phyloP scores from a whole-genome alignment of 30 jellyfish, hydroid and myxozoan genomes.

The Turritopsis rubra region DNA sequence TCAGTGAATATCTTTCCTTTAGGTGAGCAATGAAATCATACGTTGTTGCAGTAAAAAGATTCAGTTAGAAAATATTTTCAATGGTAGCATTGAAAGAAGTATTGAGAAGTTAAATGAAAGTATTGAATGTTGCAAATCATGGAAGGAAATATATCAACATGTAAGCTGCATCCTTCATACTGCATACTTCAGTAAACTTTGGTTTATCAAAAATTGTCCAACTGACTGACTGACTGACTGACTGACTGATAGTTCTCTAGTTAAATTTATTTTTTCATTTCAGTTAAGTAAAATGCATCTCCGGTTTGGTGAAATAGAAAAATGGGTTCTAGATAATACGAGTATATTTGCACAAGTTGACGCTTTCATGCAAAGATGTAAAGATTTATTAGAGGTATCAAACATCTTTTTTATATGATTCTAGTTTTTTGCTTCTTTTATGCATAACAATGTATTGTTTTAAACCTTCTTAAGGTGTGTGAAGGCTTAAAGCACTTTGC shows the following conservation, averaged over 20 bases:
- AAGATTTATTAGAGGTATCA: conserved; percentile 81
- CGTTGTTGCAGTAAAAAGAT: conserved; percentile 72
- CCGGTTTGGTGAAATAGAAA: conserved; percentile 56
- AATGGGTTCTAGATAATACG: conserved; percentile 89
- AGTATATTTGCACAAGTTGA: conserved; percentile 96
- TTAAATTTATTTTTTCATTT: background rate
- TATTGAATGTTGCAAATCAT: conserved; percentile 75
- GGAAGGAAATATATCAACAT: conserved; percentile 77
- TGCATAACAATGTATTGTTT: background rate
- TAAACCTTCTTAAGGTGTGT: conserved; percentile 59
- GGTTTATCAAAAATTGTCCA: background rate
- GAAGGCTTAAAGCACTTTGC: conserved; percentile 95
- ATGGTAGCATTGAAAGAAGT: conserved; percentile 61
- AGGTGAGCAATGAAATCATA: conserved; percentile 95
- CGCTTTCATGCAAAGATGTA: conserved; percentile 96
- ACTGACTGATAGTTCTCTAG: too few species aligned
- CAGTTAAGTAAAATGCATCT: conserved; percentile 78
- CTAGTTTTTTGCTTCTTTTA: background rate
- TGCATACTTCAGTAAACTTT: background rate
- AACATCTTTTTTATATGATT: background rate
- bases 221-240: too few species aligned
- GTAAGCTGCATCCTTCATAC: conserved; percentile 21
- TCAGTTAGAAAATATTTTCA: conserved; percentile 58
- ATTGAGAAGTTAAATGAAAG: conserved; percentile 57
- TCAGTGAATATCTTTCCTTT: too few species aligned